Conservation (phyloP, 2,888 invertebrate species). For the Archips xylosteana region DNA sequence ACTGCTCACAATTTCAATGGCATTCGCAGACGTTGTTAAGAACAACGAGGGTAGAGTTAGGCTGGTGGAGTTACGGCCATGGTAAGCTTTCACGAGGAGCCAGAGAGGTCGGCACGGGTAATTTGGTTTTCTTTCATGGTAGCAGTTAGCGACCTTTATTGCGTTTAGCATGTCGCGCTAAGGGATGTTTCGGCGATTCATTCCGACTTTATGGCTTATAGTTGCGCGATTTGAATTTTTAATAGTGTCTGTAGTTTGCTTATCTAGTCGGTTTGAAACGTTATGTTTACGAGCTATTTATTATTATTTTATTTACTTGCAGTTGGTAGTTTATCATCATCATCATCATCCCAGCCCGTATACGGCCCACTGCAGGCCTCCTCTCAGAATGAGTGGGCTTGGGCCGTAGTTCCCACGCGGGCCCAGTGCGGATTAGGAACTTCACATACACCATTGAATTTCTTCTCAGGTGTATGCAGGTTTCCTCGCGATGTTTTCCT, state of each 20-base stretch:
- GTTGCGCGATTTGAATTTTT: constrained; percentile 39
- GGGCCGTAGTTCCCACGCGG: too few species aligned
- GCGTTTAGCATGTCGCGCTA: constrained; percentile 60
- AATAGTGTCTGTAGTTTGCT: constrained; percentile 31
- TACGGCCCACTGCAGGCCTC: too few species aligned
- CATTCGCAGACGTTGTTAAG: constrained; percentile 19
- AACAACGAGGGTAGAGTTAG: constrained; percentile 48
- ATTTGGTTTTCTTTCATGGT: constrained; percentile 80
- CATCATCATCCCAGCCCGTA: too few species aligned
- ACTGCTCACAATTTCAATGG: constrained; percentile 42
- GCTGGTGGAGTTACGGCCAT: constrained; percentile 50
- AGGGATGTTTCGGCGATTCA: constrained; percentile 59
- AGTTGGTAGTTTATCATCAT: too few species aligned
- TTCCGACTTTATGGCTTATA: constrained; percentile 43
- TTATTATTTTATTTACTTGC: neutral
- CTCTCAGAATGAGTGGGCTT: too few species aligned
- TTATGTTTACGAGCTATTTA: neutral
- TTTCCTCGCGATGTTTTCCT: too few species aligned
- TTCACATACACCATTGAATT: too few species aligned
- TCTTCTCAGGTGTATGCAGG: too few species aligned
- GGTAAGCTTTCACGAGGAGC: constrained; percentile 63
- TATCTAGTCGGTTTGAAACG: constrained; percentile 18
- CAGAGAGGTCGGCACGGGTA: constrained; percentile 79
- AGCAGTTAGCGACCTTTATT: constrained; percentile 77
- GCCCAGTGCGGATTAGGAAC: too few species aligned